Percentiles rank a stretch among this genome's conserved stretches.
These are phyloP conservation scores for Thamnophis sirtalis DNA, from an alignment of 2,113 vertebrate genomes.

Conservation along the genomic window DNA sequence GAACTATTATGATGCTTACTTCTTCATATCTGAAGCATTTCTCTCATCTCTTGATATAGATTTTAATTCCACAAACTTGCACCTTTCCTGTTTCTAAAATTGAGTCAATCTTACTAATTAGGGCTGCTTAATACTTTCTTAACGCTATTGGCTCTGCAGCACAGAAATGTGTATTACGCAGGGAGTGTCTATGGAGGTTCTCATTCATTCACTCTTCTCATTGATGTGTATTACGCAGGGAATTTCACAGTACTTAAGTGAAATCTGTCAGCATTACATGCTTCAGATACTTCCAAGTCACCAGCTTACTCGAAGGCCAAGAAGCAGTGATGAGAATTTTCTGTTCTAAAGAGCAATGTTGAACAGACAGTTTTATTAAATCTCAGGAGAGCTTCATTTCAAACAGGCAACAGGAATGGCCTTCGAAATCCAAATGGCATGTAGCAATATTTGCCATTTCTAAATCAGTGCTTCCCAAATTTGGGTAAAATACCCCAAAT, in stretches of 20 bases:
- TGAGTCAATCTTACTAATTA: neutral
- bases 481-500: neutral
- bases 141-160: constrained; percentile 30
- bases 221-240: neutral
- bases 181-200: neutral
- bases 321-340: neutral
- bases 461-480: neutral
- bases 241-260: constrained; percentile 42
- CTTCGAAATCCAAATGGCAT: neutral
- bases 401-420: neutral
- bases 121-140: constrained; percentile 23
- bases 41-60: neutral
- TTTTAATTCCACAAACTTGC: neutral
- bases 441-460: neutral
- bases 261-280: neutral
- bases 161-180: neutral
- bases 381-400: neutral
- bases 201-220: neutral
- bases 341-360: neutral
- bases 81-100: neutral
- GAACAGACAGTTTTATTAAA: neutral
- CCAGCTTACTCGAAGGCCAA: constrained; percentile 46
- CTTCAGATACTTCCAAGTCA: constrained; percentile 34
- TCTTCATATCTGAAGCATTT: neutral
- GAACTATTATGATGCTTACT: neutral